Base-by-base conservation (phyloP, 2,113 vertebrate species). In the Ctenomys sociabilis region DNA sequence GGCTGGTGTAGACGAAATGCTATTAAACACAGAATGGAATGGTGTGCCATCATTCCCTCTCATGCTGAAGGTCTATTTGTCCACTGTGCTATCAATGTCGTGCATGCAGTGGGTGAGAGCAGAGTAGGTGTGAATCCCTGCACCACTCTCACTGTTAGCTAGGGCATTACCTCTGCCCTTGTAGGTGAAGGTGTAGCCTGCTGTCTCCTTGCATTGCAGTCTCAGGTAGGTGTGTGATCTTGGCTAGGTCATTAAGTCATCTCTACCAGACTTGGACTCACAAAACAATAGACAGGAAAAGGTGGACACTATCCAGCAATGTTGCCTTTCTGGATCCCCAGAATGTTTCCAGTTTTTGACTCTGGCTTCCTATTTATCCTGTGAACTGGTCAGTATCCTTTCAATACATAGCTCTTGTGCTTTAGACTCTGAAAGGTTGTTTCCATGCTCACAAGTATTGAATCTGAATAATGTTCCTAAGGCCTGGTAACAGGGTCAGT, bases 21-120 rank as follows among this genome's bases (percentile, higher is more conserved):
- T 32, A 2, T 11, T 7, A 22, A 9, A 24, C 9, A 0, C 45
- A 35, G 52, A 52, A 26, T 19, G 1, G 17, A 40, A 54, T 26
- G 81, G 45, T 5, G 0, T 11, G 12, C 30, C 12, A 0, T 22
- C 40, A 0, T 14, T 28, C 24, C 10, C 63, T 17, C 28, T 6
- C 0, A 28, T 43, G 26, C 40, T 14, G 28, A 10, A 30, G 16
- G 11, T 2, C 10, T 22, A 24, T 35, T 17, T 6, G 2, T 68
- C 70, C 66, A 4, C 52, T 2, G 17, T 0, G 4, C 57, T 5
- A 28, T 12, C 35, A 14, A 22, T 8, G 28, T 1, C 9, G 2
- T 32, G 43, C 61, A 1, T 9, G 0, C 7, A 17, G 0, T 3
- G 1, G 49, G 49, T 11, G 49, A 49, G 12, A 49, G 49, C 12